These are phyloP conservation scores for Apogon hyalosoma DNA, from an alignment of 2,797 vertebrate genomes.

Conservation along the genomic window DNA sequence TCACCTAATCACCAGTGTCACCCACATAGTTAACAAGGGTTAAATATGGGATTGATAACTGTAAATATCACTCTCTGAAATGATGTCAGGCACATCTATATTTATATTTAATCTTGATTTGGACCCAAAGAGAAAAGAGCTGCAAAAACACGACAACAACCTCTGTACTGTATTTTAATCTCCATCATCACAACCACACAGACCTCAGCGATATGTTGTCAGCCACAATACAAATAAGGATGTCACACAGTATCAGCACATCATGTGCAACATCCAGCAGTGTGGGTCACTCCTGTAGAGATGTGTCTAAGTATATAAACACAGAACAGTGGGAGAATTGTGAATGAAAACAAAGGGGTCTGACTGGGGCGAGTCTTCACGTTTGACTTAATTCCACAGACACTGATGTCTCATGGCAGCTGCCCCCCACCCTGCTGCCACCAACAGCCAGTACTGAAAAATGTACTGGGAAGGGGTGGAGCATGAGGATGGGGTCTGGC, in stretches of 20 bases:
- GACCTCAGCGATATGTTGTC: not conserved
- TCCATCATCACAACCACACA: constrained; percentile 9
- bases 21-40: too few relatives aligned
- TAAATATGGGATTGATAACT: too few relatives aligned
- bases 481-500: constrained; percentile 28
- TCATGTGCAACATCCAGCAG: constrained; percentile 6
- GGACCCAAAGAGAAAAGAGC: not conserved
- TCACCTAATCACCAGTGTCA: too few relatives aligned
- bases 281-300: constrained; percentile 42
- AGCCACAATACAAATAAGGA: constrained; percentile 22
- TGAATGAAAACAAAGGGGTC: constrained; percentile 66
- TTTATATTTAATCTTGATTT: too few relatives aligned
- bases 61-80: too few relatives aligned
- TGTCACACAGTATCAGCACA: constrained; percentile 16
- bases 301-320: constrained; percentile 24
- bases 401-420: constrained; percentile 67
- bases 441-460: constrained; percentile 38
- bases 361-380: constrained; percentile 60
- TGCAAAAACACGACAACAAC: not conserved
- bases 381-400: constrained; percentile 71
- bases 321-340: constrained; percentile 45
- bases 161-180: constrained; percentile 3
- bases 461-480: constrained; percentile 42
- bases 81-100: too few relatives aligned
- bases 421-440: constrained; percentile 43